Evolutionary conservation across 1,140 invertebrate species (phyloP).

Genomic region (Dryas iulia): DNA sequence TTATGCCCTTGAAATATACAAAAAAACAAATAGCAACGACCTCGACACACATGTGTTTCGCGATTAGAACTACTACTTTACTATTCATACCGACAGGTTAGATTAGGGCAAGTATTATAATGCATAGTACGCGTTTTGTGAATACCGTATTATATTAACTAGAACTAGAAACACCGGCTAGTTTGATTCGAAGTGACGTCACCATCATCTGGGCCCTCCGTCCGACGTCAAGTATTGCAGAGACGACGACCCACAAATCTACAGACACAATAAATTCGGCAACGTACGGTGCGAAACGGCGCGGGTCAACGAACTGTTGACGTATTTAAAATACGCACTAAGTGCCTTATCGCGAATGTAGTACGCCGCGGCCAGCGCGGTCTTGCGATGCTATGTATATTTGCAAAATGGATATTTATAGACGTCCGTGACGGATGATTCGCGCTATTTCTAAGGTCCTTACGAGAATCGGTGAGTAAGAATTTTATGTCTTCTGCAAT

Average conservation of each 20-base stretch:
- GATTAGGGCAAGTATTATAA: conserved; percentile 73
- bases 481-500: conserved; percentile 27
- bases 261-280: conserved; percentile 78
- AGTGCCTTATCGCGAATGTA: conserved; percentile 77
- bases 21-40: conserved; percentile 74
- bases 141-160: conserved; percentile 57
- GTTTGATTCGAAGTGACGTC: conserved; percentile 71
- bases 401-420: conserved; percentile 77
- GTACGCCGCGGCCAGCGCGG: conserved; percentile 63
- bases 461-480: conserved; percentile 51
- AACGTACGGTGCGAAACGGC: conserved; percentile 70
- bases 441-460: conserved; percentile 69
- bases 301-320: conserved; percentile 76
- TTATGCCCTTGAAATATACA: conserved; percentile 64
- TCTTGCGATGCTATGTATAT: conserved; percentile 62
- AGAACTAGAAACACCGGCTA: conserved; percentile 75
- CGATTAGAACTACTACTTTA: conserved; percentile 48
- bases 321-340: conserved; percentile 78
- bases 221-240: conserved; percentile 63
- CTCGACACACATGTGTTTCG: conserved; percentile 65
- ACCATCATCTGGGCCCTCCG: conserved; percentile 63
- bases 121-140: conserved; percentile 65
- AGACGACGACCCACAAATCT: conserved; percentile 73
- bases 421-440: conserved; percentile 72
- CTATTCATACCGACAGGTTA: conserved; percentile 69